Evolutionary conservation across 2,113 vertebrate species (phyloP), one percentile per base, ranked within the genome.

Genomic region (Amazona vittata): DNA sequence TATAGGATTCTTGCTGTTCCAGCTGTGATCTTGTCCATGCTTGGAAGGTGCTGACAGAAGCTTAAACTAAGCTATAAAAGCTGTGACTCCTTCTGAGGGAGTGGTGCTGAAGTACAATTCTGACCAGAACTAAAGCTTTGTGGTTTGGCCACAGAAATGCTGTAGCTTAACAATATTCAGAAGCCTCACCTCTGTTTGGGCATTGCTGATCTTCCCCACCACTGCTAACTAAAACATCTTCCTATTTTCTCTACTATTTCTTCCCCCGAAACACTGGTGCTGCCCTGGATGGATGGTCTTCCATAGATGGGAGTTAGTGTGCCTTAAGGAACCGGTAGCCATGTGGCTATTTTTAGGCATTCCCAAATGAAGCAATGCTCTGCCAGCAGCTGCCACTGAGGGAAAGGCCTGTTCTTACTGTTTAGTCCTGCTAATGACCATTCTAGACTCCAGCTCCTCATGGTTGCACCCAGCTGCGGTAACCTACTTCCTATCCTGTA

Each of bases 401-500:
- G 39, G 84, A 97, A 96, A 93, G 96, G 93, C 52, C 26, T 91
- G 44, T 90, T 94, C 93, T 95, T 86, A 80, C 10, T 83, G 31
- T 80, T 93, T 97, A 90, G 89, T 96, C 86, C 96, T 89, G 84
- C 41, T 81, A 93, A 94, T 76, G 94, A 95, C 92, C 86, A 41
- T 77, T 96, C 80, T 83, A 64, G 91, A 79, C 76, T 90, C 65
- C 74, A 26, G 67, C 84, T 96, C 76, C 91, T 96, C 44, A 63
- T 93, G 86, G 83, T 90, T 95, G 94, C 89, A 93, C 84, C 95
- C 97, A 95, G 95, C 95, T 92, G 94, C 89, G 93, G 46, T 97
- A 97, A 97, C 97, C 96, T 98, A 97, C 89, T 98, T 98, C 96
- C 86, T 86, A 2, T 22, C 17, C 69, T 83, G 76, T 35, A 89